Evolutionary conservation across 2,113 vertebrate genomes (phyloP).

Genomic region (Lathamus discolor): DNA sequence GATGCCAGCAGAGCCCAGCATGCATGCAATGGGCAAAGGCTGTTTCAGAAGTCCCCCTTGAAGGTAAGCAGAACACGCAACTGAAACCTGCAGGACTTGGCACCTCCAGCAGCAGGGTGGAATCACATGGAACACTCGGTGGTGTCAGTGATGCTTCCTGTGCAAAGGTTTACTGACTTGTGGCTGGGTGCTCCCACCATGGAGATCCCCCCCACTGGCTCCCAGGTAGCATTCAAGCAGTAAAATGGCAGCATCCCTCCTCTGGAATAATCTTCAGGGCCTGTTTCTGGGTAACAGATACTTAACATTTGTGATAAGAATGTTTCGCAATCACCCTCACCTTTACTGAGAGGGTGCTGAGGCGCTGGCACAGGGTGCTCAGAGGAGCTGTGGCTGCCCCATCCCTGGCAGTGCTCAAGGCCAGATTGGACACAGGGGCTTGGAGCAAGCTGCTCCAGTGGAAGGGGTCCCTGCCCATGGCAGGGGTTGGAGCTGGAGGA

Average conservation of each 20-base stretch:
- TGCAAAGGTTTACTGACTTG: neutral
- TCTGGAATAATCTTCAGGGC: neutral
- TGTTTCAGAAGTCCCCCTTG: slow-evolving; percentile 76
- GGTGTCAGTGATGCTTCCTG: neutral
- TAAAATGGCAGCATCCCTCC: neutral
- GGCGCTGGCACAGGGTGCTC: too few species aligned
- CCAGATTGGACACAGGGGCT: too few species aligned
- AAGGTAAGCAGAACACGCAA: slow-evolving; percentile 63
- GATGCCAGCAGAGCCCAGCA: slow-evolving; percentile 77
- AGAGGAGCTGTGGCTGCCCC: too few species aligned
- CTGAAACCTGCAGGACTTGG: neutral
- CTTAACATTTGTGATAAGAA: neutral
- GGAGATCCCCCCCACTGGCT: neutral
- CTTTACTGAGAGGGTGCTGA: too few species aligned
- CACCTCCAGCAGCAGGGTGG: neutral
- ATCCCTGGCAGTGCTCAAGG: too few species aligned
- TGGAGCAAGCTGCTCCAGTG: too few species aligned
- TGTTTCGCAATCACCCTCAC: too few species aligned
- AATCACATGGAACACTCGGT: neutral
- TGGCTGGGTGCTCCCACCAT: neutral
- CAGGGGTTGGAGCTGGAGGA: too few species aligned
- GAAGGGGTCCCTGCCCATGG: rapidly evolving
- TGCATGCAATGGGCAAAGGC: slow-evolving; percentile 50
- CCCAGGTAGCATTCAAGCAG: neutral
- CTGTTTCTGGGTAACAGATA: neutral